Evolutionary conservation across 2,888 invertebrate species (phyloP).

Genomic region (Plebejus anna): DNA sequence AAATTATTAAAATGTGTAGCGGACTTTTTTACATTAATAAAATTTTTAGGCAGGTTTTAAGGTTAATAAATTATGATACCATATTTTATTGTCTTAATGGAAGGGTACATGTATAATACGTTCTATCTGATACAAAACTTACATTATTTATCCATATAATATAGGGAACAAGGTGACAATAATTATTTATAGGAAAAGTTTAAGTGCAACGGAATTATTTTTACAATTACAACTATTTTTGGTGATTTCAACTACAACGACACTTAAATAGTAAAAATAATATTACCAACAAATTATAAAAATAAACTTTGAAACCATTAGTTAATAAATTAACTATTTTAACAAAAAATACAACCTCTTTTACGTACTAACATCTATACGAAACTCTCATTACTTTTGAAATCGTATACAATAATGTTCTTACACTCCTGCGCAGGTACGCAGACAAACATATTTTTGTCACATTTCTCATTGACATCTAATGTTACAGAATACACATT

Average conservation of each 20-base stretch:
- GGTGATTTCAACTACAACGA: background rate
- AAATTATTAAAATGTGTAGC: background rate
- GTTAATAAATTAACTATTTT: background rate
- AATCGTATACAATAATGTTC: conserved; percentile 77
- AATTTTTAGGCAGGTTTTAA: background rate
- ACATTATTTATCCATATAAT: background rate
- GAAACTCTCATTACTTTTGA: conserved; percentile 74
- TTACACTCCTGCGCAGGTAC: conserved; percentile 65
- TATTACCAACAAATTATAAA: conserved; percentile 23
- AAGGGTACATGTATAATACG: conserved; percentile 11
- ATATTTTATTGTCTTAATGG: conserved; percentile 23
- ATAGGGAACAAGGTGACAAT: background rate
- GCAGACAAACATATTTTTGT: conserved; percentile 68
- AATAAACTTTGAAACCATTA: background rate
- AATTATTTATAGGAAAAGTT: too few species aligned
- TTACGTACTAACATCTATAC: conserved; percentile 48
- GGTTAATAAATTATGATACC: background rate
- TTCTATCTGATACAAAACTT: conserved; percentile 2
- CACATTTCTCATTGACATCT: conserved; percentile 64
- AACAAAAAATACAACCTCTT: background rate
- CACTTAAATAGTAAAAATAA: background rate
- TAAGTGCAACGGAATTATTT: background rate
- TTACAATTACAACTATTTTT: conserved; percentile 1
- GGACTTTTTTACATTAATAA: background rate
- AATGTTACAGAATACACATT: conserved; percentile 74